Base-by-base conservation (phyloP, 2,797 vertebrate species). In the Premnoplex brunnescens region DNA sequence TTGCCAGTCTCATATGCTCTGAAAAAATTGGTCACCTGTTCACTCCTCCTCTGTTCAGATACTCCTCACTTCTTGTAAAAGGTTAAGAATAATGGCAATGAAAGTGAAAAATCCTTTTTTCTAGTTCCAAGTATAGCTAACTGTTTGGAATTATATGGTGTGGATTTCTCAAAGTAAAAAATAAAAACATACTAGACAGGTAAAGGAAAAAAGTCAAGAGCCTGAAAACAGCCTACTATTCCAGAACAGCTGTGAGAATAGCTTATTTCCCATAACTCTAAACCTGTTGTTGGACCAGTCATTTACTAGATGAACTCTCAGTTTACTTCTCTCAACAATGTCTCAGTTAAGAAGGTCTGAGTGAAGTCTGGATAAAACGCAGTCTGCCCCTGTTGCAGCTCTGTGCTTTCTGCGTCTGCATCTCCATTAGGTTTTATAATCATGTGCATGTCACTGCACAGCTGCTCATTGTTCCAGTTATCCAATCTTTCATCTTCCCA, bases 161-260 rank as follows among this genome's bases (percentile, higher is more conserved):
- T 59, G 73, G n/a, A 56, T 54, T 91, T 84, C 32, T 92, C 34
- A 17, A 73, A 86, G 54, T 5, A 74, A 74, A 60, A 89, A 81
- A 85, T 44, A 2, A 82, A 91, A 81, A 72, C 56, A 28, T 16
- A 39, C 39, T 63, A 14, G 21, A 34, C 67, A 88, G 34, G 59
- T 93, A 89, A 84, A 79, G 51, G 37, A 95, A 95, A 85, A 26
- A 43, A 73, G 44, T 30, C 36, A 74, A 85, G 58, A 82, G 43
- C 21, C 69, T 73, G 62, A 79, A 92, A 95, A 88, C 39, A 85
- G 41, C 41, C 24, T 55, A 18, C 39, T 37, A 6, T 32, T 75
- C 49, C 19, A 72, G 44, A 88, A 74, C 3, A 91, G 23, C 26
- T 43, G 71, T 0, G 2, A 85, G 44, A 89, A 79, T 59, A 87